Percentiles rank a stretch among this genome's conserved stretches.
phyloP scores from a whole-genome alignment of 2,113 vertebrate species.

The Melierax canorus region DNA sequence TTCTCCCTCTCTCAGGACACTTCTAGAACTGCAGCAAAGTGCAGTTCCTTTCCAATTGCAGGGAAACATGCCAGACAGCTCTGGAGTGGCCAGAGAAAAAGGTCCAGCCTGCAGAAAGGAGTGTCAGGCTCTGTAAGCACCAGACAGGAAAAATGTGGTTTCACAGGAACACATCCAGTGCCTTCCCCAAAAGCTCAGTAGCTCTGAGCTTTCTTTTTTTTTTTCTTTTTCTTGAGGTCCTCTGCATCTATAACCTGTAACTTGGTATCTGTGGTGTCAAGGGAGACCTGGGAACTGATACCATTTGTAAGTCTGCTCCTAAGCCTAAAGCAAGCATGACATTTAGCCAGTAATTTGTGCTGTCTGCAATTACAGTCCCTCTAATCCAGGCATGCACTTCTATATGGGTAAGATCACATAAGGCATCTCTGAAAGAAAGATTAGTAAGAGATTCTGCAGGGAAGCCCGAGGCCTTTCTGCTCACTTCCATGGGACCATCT shows the following conservation, averaged over 20 bases:
- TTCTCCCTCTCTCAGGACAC: neutral
- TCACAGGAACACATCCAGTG: neutral
- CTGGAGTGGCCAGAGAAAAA: neutral
- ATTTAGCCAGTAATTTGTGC: neutral
- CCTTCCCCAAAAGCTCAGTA: neutral
- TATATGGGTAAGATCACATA: neutral
- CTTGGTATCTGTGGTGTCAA: fast-evolving
- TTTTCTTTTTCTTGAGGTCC: neutral
- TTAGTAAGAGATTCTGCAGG: neutral
- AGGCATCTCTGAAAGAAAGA: neutral
- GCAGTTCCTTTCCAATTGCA: neutral
- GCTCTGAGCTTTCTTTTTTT: neutral
- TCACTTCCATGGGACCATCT: neutral
- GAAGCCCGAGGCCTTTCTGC: neutral
- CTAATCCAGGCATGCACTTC: neutral
- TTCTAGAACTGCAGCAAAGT: neutral
- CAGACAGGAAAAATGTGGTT: neutral
- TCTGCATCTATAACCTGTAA: neutral
- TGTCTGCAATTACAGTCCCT: neutral
- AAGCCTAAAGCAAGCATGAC: neutral
- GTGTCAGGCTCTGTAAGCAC: neutral
- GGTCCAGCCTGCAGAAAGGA: neutral
- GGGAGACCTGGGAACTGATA: neutral
- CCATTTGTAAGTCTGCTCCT: neutral
- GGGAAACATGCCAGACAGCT: neutral